Evolutionary conservation across 2,797 vertebrate species (phyloP), one percentile per base, ranked within the genome.

Genomic region (Muraenolepis orangiensis): DNA sequence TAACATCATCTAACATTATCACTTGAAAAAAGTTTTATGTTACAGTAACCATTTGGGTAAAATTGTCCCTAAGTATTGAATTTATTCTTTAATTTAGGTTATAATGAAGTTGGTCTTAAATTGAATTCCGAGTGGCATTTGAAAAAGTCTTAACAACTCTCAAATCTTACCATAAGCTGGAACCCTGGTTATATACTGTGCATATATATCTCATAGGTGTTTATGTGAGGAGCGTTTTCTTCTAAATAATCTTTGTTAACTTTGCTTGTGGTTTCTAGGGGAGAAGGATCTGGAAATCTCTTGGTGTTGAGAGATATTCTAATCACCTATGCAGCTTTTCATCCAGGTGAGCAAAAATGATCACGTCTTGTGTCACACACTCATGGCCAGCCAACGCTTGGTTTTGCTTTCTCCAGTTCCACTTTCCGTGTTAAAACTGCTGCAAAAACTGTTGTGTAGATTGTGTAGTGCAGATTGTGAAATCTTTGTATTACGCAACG

Each of bases 311-410:
- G 90, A 84, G 90, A 95, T 34, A 93, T 93, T 84, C 93, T 94
- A 46, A 89, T 95, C 87, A 94, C 94, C 1, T 95, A 92, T 36
- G 94, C 93, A 81, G 94, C 93, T 78, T 92, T 94, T 83, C 91
- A 94, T 81, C 92, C 91, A 91, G 92, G 94, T 93, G 87, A 84
- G 71, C 3, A 10, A 1, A 26, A 38, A 32, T 64, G n/a, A 69
- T 61, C 16, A 23, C 46, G 4, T 29, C 16, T 13, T 14, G 6
- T 31, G 30, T 31, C 66, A 14, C 26, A 14, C 26, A 26, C 28
- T 28, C 11, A 14, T 28, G 29, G 66, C 29, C 20, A 4, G 66
- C 29, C 20, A 4, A 57, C 5, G 46, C 46, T 6, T 4, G 46
- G 18, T 46, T 20, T 57, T 7, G n/a, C 51, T 23, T 7, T 6